These are phyloP conservation scores for Rhabdomys pumilio DNA, from an alignment of 2,797 vertebrate genomes.

Conservation along the genomic window DNA sequence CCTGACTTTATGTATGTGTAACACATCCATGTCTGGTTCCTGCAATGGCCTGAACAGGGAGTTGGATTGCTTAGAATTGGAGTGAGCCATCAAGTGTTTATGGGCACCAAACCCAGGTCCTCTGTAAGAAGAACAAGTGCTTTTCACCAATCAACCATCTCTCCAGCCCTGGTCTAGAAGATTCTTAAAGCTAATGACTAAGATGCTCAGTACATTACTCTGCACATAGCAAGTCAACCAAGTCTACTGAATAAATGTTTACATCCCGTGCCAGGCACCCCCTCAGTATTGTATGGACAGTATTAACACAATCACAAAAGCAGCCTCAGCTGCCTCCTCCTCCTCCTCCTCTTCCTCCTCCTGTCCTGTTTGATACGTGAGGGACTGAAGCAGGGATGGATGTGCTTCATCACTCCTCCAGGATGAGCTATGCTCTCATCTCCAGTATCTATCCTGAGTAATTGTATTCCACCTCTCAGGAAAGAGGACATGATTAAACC, in stretches of 20 bases:
- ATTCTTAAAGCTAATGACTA: conserved; percentile 27
- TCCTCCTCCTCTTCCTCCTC: not conserved
- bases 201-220: not conserved
- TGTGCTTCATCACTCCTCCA: conserved; percentile 11
- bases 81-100: not conserved
- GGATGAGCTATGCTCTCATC: conserved; percentile 49
- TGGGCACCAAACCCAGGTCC: not conserved
- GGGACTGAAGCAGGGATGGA: conserved; percentile 40
- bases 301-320: conserved; percentile 4
- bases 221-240: not conserved
- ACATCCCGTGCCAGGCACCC: conserved; percentile 1
- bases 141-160: not conserved
- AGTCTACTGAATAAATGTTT: not conserved
- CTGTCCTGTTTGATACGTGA: not conserved
- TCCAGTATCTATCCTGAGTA: not conserved
- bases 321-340: no score
- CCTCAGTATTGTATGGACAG: not conserved
- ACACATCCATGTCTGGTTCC: no score
- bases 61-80: no score
- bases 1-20: not conserved
- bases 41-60: not conserved
- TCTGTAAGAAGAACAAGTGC: not conserved
- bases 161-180: not conserved
- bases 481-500: conserved; percentile 64
- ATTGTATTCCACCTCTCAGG: conserved; percentile 59